Base-by-base conservation (phyloP, 2,888 invertebrate species). In the Mylabris sibirica region DNA sequence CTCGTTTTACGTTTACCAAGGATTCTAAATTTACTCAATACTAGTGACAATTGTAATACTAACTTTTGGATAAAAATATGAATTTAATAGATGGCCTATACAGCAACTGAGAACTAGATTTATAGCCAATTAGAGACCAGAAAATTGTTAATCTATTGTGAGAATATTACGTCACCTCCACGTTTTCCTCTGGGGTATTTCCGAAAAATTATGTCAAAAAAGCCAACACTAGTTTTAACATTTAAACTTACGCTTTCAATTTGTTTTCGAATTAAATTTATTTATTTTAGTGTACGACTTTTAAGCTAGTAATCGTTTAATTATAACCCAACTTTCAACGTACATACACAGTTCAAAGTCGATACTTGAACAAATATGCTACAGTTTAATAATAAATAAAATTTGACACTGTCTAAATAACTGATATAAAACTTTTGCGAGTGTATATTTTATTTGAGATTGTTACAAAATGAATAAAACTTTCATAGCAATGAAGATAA, bases 151-250 rank as follows among this genome's bases (percentile, higher is more conserved):
- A 20, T 14, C 14, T 49, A 20, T 20, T 41, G 2, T 4, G 12
- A n/a, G 62, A 65, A 62, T 65, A 62, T 65, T 65, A 64, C 60
- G 64, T 44, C 5, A 17, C 1, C 44, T 3, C 38, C 6, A 17
- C 63, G 65, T 63, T 68, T 59, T 65, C 68, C 68, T 69, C 57
- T 66, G 66, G 69, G 63, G 64, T 66, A 60, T 69, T 66, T 63
- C 53, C 26, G 63, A 63, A 53, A 66, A 66, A 66, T 53, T 69
- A 66, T 63, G 66, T 53, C 12, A 22, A 66, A 66, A 69, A 69
- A 69, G 66, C 60, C 49, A 64, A 60, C 63, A 53, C 64, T 66
- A 69, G 41, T 66, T 69, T 66, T 41, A 69, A 66, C 66, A 66
- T 66, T 64, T 61, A 60, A 63, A 57, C 24, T 59, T 57, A 60